A percentile compares a stretch with the other conserved stretches of the same genome.
These are phyloP conservation scores for Sphinx pinastri DNA, from an alignment of 2,888 invertebrate species.

Conservation along the genomic window DNA sequence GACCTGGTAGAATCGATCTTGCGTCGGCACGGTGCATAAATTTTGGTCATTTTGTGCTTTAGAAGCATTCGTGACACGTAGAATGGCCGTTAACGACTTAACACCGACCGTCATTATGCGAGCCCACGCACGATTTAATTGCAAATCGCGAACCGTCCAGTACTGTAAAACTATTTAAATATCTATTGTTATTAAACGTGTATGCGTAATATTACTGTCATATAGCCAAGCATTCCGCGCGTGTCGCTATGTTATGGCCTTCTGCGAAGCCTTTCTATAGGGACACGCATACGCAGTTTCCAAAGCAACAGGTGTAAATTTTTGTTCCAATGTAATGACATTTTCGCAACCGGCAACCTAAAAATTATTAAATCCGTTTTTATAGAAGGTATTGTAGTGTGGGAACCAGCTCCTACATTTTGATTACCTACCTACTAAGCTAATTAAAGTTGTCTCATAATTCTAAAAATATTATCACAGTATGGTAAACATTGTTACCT, in stretches of 20 bases:
- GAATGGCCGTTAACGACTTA: constrained; percentile 59
- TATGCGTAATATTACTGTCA: constrained; percentile 19
- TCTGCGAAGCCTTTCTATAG: constrained; percentile 29
- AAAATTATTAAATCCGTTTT: constrained; percentile 32
- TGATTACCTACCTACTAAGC: too few relatives aligned
- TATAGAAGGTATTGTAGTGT: constrained; percentile 13
- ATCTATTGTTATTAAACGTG: constrained; percentile 13
- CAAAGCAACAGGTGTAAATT: constrained; percentile 25
- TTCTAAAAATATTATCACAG: background rate
- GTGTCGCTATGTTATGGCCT: constrained; percentile 26
- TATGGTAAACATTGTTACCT: too few relatives aligned
- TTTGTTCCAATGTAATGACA: constrained; percentile 29
- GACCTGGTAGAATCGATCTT: constrained; percentile 37
- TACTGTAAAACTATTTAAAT: constrained; percentile 10
- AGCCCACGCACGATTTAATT: constrained; percentile 61
- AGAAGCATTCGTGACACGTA: constrained; percentile 60
- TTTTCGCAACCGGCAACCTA: constrained; percentile 32
- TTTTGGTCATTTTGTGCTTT: constrained; percentile 40
- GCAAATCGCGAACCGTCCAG: constrained; percentile 1
- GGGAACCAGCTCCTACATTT: constrained; percentile 5
- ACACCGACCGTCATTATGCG: constrained; percentile 61
- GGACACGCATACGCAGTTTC: constrained; percentile 22
- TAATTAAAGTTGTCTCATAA: constrained; percentile 1
- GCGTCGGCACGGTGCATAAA: constrained; percentile 19
- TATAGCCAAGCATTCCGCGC: constrained; percentile 22